Percentiles rank a stretch among this genome's conserved stretches.
phyloP scores from a whole-genome alignment of 2,113 vertebrate genomes.

The Chaetura pelagica region DNA sequence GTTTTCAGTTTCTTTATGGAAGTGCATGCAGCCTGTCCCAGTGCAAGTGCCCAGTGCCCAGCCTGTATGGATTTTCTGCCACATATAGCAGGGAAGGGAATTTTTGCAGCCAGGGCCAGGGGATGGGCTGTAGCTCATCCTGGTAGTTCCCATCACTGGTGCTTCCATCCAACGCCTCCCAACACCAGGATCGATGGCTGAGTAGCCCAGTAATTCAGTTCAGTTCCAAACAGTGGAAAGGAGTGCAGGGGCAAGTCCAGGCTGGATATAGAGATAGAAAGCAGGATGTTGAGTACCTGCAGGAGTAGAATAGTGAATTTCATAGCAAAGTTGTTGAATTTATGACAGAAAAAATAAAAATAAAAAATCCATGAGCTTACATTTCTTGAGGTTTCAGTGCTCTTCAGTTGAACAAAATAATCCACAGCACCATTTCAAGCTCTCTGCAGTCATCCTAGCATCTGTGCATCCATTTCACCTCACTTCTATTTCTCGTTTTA shows the following conservation, averaged over 20 bases:
- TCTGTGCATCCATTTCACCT: neutral
- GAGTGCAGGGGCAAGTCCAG: neutral
- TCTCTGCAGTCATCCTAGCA: neutral
- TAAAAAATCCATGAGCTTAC: neutral
- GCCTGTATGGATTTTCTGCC: neutral
- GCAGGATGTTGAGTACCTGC: neutral
- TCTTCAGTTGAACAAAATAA: neutral
- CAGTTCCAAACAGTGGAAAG: accelerated
- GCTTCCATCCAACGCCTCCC: accelerated
- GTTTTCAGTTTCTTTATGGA: neutral
- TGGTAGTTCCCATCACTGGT: neutral
- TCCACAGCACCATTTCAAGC: neutral
- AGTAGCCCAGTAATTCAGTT: neutral
- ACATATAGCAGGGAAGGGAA: neutral
- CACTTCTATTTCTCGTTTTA: neutral
- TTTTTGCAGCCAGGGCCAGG: neutral
- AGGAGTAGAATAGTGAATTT: neutral
- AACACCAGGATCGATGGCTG: accelerated
- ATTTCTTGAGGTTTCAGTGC: neutral
- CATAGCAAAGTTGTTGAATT: neutral
- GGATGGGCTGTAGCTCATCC: neutral
- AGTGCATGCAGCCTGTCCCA: neutral
- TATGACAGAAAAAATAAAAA: neutral
- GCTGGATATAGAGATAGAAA: neutral
- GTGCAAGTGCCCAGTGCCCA: neutral